Evolutionary conservation across 2,888 invertebrate species (phyloP), one percentile per base, ranked within the genome.

Genomic region (Neoaliturus tenellus): DNA sequence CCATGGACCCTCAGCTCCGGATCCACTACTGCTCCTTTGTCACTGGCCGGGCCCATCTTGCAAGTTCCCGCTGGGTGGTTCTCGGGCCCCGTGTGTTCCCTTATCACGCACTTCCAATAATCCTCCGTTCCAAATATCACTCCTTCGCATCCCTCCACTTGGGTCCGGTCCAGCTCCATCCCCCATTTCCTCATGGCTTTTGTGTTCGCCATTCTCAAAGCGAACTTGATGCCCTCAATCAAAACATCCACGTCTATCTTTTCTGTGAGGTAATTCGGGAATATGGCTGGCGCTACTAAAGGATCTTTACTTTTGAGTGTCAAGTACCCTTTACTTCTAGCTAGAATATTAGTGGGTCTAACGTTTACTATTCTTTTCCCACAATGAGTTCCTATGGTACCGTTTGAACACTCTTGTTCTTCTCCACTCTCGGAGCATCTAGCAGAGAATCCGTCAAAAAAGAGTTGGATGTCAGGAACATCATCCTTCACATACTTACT

Each of bases 231-330:
- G 5, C 89, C 89, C 75, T 89, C 88, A 3, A 90, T 87, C 23
- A 90, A 81, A 17, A 88, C 87, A 17, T 88, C 80, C 0, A 89
- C 86, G 85, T 93, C 93, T 31, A 89, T 87, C 33, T 90, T 88
- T 17, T 91, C 90, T 25, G 89, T 86, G 82, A 93, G 88, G 87
- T 93, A 93, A 86, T 92, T 92, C 12, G 93, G 91, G 84, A 92
- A 90, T 82, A 93, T 91, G 35, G 90, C 86, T 0, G 93, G 93
- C 81, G 91, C 90, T 0, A 91, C 90, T 39, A 89, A 87, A 0
- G 93, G 93, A 87, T 93, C 89, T 5, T 87, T 88, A 1, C 91
- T 90, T 83, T 89, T 89, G 23, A 93, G 89, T 58, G 89, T 85
- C 6, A 89, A 84, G 41, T 88, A 87, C 4, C 90, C 90, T 81